These are phyloP conservation scores for Hypomecis punctinalis DNA, from an alignment of 2,888 invertebrate species.

Conservation along the genomic window DNA sequence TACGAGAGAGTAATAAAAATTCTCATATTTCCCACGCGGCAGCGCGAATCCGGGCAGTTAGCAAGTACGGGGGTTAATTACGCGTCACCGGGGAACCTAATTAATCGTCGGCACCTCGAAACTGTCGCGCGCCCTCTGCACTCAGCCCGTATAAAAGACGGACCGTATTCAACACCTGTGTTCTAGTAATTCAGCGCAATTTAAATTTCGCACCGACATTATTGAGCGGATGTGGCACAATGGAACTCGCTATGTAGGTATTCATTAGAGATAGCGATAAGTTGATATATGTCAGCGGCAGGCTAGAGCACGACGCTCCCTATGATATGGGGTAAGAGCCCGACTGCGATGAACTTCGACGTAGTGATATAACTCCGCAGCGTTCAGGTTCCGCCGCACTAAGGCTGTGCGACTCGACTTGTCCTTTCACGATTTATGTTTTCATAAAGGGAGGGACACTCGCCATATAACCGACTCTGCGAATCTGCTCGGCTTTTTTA, in stretches of 20 bases:
- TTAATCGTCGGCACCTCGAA: conserved; percentile 57
- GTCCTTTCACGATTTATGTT: conserved; percentile 51
- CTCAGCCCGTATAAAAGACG: conserved; percentile 56
- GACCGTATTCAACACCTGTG: conserved; percentile 62
- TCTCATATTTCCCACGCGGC: conserved; percentile 42
- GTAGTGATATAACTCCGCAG: conserved; percentile 37
- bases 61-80: conserved; percentile 59
- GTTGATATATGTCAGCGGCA: conserved; percentile 33
- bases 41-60: conserved; percentile 48
- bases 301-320: conserved; percentile 27
- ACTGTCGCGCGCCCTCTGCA: conserved; percentile 38
- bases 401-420: conserved; percentile 39
- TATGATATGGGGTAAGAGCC: conserved; percentile 45
- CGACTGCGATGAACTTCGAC: conserved; percentile 23
- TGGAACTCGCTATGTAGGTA: conserved; percentile 34
- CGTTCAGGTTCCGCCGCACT: conserved; percentile 30
- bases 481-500: conserved; percentile 37
- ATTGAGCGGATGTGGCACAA: conserved; percentile 45
- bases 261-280: conserved; percentile 41
- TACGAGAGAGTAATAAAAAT: conserved; percentile 36
- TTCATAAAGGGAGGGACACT: conserved; percentile 51
- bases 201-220: conserved; percentile 57
- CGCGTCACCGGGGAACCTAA: conserved; percentile 61
- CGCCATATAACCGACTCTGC: conserved; percentile 42
- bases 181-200: conserved; percentile 57